These are phyloP conservation scores for Tetropium fuscum DNA, from an alignment of 2,888 invertebrate species.

Conservation along the genomic window DNA sequence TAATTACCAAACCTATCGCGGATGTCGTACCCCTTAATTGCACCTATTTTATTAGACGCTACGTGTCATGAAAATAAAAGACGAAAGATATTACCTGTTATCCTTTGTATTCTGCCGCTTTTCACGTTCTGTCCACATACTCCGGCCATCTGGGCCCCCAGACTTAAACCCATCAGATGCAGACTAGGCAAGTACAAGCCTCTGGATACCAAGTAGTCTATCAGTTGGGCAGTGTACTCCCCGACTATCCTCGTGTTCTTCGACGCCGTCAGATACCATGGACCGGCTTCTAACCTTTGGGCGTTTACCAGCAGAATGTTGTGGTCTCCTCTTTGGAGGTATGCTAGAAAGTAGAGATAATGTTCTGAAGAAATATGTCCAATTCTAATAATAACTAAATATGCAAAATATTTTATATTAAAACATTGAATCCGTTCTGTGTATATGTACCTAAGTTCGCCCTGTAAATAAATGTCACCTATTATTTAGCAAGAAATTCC, in stretches of 20 bases:
- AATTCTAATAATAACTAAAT: no score
- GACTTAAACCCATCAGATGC: constrained; percentile 73
- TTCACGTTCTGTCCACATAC: constrained; percentile 71
- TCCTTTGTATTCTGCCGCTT: constrained; percentile 70
- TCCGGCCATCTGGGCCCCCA: constrained; percentile 76
- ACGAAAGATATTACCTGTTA: constrained; percentile 71
- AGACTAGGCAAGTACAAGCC: constrained; percentile 70
- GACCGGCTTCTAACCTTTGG: constrained; percentile 70
- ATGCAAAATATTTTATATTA: no score
- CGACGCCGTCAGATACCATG: constrained; percentile 72
- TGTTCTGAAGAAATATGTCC: neutral
- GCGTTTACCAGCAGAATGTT: constrained; percentile 74
- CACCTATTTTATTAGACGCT: no score
- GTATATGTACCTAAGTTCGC: no score
- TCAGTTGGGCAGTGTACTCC: constrained; percentile 69
- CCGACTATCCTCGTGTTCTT: constrained; percentile 74
- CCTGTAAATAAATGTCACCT: no score
- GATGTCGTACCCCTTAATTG: no score
- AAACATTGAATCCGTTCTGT: no score
- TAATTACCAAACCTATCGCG: no score
- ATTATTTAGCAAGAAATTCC: no score
- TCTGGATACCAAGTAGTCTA: constrained; percentile 72
- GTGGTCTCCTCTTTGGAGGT: constrained; percentile 70
- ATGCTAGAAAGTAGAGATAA: constrained; percentile 63
- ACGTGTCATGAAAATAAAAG: no score